Base-by-base conservation (phyloP, 1,140 invertebrate genomes). In the Magallana gigas region DNA sequence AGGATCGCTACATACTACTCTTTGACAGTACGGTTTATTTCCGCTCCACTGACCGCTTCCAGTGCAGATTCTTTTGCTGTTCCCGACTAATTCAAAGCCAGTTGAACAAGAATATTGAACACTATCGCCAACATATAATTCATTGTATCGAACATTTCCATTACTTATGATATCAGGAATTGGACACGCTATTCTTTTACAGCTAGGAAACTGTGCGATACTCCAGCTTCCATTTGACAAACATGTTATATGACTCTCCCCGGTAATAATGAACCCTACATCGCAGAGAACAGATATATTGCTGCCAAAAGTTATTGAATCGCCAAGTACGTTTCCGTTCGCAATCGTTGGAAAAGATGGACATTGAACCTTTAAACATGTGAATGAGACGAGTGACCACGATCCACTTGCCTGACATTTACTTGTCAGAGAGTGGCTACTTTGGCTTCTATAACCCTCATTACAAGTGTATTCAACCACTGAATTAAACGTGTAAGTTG, bases 31-130 rank as follows among this genome's bases (percentile, higher is more conserved):
- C n/a, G 91, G 91, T 6, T 86, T 83, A 83, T 59, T 96, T 9
- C 97, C 97, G 82, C 96, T 96, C 98, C 98, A 99, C 62, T 96
- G 95, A 48, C 97, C 97, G 80, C 97, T 96, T 68, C 97, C 83
- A 23, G 86, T 76, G 84, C 91, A 92, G 8, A 56, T 85, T 87
- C 80, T 68, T 29, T 48, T 80, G 88, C 85, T 76, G 59, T 76
- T 59, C 60, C 85, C 84, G 8, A 83, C 48, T n/a, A 85, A 29
- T 88, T 88, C 57, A 60, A 86, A 83, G 18, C 84, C 84, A 36
- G 48, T 57, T 8, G 23, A 36, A 84, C 86, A 88, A 14, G 14
- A 16, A 85, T 88, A 88, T n/a, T 62, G 23, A 48, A 88, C 14
- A 23, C 23, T 57, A 1, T 18, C 29, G 14, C 81, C 84, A 59